Evolutionary conservation across 2,888 invertebrate species (phyloP).

Genomic region (Tolmerus cingulatus): DNA sequence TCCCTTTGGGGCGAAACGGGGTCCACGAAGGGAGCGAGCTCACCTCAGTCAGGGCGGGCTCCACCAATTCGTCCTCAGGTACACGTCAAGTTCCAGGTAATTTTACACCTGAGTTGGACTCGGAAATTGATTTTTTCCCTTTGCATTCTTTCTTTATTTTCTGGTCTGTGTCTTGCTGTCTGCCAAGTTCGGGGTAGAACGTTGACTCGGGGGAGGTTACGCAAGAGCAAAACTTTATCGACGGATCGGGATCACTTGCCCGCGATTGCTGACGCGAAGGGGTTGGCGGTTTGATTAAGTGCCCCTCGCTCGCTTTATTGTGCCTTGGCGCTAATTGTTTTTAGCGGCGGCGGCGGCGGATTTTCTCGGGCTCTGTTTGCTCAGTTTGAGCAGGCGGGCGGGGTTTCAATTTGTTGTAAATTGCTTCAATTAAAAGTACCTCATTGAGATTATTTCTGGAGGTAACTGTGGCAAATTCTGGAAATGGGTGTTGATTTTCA

Average conservation of each 20-base stretch:
- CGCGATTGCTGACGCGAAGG: neutral
- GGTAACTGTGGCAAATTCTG: neutral
- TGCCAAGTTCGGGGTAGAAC: neutral
- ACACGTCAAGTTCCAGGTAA: neutral
- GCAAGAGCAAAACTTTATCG: neutral
- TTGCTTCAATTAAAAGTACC: neutral
- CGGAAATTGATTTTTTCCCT: constrained; percentile 6
- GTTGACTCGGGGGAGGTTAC: neutral
- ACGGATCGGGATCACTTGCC: neutral
- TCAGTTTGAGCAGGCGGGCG: neutral
- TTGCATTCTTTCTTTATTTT: neutral
- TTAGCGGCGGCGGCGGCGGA: neutral
- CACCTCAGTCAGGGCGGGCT: neutral
- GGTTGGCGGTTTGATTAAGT: neutral
- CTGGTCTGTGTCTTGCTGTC: neutral
- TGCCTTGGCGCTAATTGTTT: neutral
- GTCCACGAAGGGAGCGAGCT: neutral
- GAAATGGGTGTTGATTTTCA: neutral
- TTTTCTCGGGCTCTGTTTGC: neutral
- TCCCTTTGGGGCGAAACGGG: neutral
- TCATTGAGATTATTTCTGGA: neutral
- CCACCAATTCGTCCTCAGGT: neutral
- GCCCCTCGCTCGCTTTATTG: neutral
- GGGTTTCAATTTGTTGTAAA: neutral
- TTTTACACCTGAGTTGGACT: constrained; percentile 16